Evolutionary conservation across 1,140 invertebrate genomes (phyloP), one percentile per base, ranked within the genome.

Genomic region (Trissolcus basalis): DNA sequence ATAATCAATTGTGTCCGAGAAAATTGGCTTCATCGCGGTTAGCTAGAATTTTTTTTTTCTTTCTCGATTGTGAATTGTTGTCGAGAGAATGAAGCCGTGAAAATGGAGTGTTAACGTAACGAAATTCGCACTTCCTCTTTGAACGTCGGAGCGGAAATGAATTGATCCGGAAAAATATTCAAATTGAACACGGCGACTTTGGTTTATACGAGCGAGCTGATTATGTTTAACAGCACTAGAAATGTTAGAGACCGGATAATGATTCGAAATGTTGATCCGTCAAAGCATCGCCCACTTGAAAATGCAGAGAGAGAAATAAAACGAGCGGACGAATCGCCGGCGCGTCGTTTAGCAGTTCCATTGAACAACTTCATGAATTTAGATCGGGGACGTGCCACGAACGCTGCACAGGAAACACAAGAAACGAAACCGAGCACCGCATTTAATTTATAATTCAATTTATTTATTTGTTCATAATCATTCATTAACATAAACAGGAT

Each of bases 381-480:
- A 82, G 82, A 85, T 84, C 84, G 83, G 85, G 83, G 85, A 80
- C 84, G 60, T 63, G 56, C 33, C 74, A 71, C 58, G 69, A 70
- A 14, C 49, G 53, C 80, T 78, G 73, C 59, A 68, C 73, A 80
- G 67, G 67, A 74, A 72, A 68, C 68, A 45, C 45, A 73, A 59
- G 77, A 76, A 79, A 83, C 69, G 75, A 82, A 81, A 79, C 77
- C 75, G 51, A 67, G 49, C 65, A 70, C 47, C 60, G 61, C 60
- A 27, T 58, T 54, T 41, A 59, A 75, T 69, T 75, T 54, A 63
- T 45, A 53, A 68, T n/a, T 56, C 27, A 56, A 53, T 63, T 58
- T 13, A 50, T 44, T 59, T 58, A 15, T 12, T 47, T 50, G n/a
- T 35, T 4, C 19, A 8, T 47, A 4, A 14, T 47, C 13, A 16